Conservation (phyloP, 2,888 invertebrate genomes). For the Drosophila atripex region DNA sequence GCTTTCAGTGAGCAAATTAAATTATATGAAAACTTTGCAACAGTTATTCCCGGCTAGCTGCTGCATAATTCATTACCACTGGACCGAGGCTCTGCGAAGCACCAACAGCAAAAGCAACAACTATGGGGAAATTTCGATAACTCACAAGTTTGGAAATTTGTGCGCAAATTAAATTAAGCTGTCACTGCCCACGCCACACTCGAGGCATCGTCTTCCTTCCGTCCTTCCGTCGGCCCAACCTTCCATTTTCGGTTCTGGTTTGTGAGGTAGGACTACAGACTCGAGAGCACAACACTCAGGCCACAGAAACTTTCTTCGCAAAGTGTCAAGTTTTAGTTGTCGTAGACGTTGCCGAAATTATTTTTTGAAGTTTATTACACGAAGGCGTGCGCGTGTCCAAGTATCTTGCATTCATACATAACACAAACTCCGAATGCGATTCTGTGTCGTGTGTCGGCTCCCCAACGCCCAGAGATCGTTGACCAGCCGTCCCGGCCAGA, state of each 20-base stretch:
- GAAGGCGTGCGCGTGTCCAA: conserved; percentile 47
- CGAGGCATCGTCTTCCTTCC: conserved; percentile 6
- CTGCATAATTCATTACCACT: conserved; percentile 74
- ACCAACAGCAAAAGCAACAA: conserved; percentile 24
- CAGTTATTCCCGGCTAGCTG: conserved; percentile 44
- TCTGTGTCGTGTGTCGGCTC: conserved; percentile 29
- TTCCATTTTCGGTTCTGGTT: neutral
- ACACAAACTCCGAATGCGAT: conserved; percentile 12
- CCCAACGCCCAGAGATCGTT: conserved; percentile 47
- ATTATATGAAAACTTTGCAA: conserved; percentile 63
- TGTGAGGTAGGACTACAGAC: conserved; percentile 19
- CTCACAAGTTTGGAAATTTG: conserved; percentile 69
- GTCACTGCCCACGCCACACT: conserved; percentile 54
- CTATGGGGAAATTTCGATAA: conserved; percentile 59
- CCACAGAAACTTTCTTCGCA: conserved; percentile 73
- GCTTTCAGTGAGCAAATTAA: conserved; percentile 36
- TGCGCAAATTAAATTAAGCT: conserved; percentile 75
- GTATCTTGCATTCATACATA: conserved; percentile 40
- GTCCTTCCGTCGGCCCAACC: neutral
- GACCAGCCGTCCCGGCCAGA: conserved; percentile 43
- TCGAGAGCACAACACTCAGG: conserved; percentile 65
- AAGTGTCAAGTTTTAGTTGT: conserved; percentile 80
- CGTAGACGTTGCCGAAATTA: conserved; percentile 70
- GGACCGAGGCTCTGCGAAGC: conserved; percentile 5
- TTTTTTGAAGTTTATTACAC: conserved; percentile 75